These are phyloP conservation scores for Passer montanus DNA, from an alignment of 2,113 vertebrate genomes.

Conservation along the genomic window DNA sequence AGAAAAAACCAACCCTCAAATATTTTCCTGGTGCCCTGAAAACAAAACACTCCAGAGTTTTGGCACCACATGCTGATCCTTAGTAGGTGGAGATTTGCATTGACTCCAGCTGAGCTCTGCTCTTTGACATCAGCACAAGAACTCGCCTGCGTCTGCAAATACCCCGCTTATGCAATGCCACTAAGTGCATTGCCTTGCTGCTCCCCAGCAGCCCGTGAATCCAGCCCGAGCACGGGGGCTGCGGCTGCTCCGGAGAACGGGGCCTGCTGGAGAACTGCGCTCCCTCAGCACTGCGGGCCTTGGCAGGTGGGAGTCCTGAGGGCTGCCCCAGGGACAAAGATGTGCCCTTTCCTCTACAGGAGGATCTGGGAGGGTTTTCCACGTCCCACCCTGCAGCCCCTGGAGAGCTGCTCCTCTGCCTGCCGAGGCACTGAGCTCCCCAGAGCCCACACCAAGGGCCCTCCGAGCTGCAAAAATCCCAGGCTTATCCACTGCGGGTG, in stretches of 20 bases:
- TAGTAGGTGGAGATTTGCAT: slow-evolving; percentile 15
- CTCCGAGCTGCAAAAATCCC: neutral
- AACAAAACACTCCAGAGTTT: slow-evolving; percentile 31
- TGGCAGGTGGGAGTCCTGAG: neutral
- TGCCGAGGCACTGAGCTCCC: neutral
- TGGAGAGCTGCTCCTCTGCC: neutral
- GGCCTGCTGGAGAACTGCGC: neutral
- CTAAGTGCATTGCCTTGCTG: neutral
- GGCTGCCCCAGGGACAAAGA: neutral
- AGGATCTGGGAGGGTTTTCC: neutral
- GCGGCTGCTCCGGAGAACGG: rapidly evolving
- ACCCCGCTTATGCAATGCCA: slow-evolving; percentile 16
- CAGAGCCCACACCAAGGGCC: neutral
- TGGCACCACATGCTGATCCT: slow-evolving; percentile 20
- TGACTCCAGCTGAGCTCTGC: slow-evolving; percentile 42
- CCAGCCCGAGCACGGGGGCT: rapidly evolving
- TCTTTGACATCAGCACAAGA: slow-evolving; percentile 42
- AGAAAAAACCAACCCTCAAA: neutral
- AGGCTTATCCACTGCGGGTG: neutral
- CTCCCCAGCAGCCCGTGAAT: neutral
- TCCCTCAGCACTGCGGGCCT: rapidly evolving
- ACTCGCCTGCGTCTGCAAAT: slow-evolving; percentile 25
- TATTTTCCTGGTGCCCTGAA: slow-evolving; percentile 19
- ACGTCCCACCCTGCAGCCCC: neutral
- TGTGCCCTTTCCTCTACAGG: neutral